Conservation (phyloP, 2,113 vertebrate species). For the Sula dactylatra region DNA sequence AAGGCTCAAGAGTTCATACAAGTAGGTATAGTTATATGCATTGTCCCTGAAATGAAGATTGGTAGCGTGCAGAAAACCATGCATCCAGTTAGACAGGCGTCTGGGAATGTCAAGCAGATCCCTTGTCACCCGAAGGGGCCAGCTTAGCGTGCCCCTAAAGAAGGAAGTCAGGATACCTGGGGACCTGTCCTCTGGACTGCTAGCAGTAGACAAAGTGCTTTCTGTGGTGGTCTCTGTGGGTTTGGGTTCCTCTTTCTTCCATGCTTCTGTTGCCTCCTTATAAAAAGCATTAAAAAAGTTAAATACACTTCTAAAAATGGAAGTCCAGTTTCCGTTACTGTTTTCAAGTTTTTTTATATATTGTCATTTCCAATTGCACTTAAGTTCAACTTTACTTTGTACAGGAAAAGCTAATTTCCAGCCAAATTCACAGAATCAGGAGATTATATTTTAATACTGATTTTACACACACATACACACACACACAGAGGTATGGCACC, state of each 20-base stretch:
- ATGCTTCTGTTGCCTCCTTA: constrained; percentile 65
- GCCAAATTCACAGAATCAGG: background rate
- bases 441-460: background rate
- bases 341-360: background rate
- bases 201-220: constrained; percentile 51
- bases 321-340: background rate
- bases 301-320: background rate
- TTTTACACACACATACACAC: background rate
- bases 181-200: constrained; percentile 75
- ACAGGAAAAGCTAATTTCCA: background rate
- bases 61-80: constrained; percentile 73
- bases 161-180: constrained; percentile 93
- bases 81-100: constrained; percentile 79
- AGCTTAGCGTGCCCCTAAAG: constrained; percentile 81
- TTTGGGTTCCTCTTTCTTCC: constrained; percentile 67
- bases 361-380: background rate
- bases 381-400: background rate
- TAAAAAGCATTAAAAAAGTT: background rate
- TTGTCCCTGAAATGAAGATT: constrained; percentile 87
- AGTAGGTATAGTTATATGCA: constrained; percentile 84
- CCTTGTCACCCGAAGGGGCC: constrained; percentile 84
- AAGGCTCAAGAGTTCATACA: constrained; percentile 92
- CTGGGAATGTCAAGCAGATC: constrained; percentile 82
- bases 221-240: constrained; percentile 46
- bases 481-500: background rate